phyloP scores from a whole-genome alignment of 2,113 vertebrate species.

The Vombatus ursinus region DNA sequence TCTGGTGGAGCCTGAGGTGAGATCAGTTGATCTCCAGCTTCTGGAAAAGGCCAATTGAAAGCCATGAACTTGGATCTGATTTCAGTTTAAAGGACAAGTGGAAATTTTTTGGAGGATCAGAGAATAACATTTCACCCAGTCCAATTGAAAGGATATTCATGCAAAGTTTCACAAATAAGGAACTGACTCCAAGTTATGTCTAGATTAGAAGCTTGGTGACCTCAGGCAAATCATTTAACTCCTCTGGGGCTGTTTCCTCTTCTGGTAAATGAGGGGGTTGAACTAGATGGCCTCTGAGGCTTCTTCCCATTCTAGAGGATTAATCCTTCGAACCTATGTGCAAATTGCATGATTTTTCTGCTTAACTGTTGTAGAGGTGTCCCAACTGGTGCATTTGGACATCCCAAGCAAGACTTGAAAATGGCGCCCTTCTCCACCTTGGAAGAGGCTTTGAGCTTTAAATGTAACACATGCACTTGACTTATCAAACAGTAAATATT shows the following conservation, averaged over 20 bases:
- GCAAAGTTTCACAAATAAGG: background rate
- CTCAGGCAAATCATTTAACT: background rate
- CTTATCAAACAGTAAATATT: background rate
- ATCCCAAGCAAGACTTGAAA: background rate
- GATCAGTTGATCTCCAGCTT: background rate
- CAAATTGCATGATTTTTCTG: background rate
- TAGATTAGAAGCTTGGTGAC: background rate
- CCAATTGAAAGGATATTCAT: background rate
- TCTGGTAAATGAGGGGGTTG: background rate
- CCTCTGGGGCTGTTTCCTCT: background rate
- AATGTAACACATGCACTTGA: background rate
- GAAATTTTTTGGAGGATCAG: background rate
- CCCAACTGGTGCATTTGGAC: background rate
- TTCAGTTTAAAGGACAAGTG: background rate
- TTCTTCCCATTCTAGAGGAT: background rate
- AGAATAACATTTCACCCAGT: background rate
- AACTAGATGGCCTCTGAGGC: background rate
- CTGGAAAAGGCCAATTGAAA: background rate
- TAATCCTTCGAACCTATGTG: background rate
- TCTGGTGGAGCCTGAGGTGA: background rate
- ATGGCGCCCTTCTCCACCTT: background rate
- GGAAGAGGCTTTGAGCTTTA: background rate
- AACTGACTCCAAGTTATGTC: background rate
- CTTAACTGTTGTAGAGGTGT: background rate
- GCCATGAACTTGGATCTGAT: background rate